Percentiles rank a stretch among this genome's conserved stretches.
These are phyloP conservation scores for Monarcha castaneiventris DNA, from an alignment of 2,113 vertebrate species.

Conservation along the genomic window DNA sequence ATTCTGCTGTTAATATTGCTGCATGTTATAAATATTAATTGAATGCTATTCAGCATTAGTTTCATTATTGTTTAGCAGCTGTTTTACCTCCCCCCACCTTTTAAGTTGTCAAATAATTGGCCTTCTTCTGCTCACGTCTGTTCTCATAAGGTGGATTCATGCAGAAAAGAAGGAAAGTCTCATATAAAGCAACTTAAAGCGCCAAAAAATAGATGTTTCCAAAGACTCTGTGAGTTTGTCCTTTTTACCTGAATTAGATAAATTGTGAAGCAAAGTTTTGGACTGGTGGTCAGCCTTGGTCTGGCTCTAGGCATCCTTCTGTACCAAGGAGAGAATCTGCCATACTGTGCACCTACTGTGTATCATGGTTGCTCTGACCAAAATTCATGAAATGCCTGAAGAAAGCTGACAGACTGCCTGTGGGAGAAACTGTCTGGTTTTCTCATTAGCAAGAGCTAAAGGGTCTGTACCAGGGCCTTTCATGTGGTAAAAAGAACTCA, in stretches of 20 bases:
- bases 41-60: conserved; percentile 58
- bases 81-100: conserved; percentile 23
- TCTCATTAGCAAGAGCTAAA: conserved; percentile 62
- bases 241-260: neutral
- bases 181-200: neutral
- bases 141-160: conserved; percentile 13
- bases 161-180: neutral
- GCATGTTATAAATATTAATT: conserved; percentile 66
- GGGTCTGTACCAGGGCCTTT: conserved; percentile 45
- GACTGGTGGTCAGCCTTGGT: neutral
- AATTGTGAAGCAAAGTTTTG: neutral
- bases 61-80: conserved; percentile 57
- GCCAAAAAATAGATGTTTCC: neutral
- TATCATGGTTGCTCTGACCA: neutral
- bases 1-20: conserved; percentile 61
- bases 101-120: conserved; percentile 58
- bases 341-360: neutral
- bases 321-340: neutral
- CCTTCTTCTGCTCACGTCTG: conserved; percentile 28
- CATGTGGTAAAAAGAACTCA: conserved; percentile 56
- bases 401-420: conserved; percentile 56
- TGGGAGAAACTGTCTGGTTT: conserved; percentile 54
- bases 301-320: neutral
- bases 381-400: conserved; percentile 38
- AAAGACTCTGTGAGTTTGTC: neutral